These are phyloP conservation scores for Melanotaenia pygmaea DNA, from an alignment of 2,797 vertebrate species.

Conservation along the genomic window DNA sequence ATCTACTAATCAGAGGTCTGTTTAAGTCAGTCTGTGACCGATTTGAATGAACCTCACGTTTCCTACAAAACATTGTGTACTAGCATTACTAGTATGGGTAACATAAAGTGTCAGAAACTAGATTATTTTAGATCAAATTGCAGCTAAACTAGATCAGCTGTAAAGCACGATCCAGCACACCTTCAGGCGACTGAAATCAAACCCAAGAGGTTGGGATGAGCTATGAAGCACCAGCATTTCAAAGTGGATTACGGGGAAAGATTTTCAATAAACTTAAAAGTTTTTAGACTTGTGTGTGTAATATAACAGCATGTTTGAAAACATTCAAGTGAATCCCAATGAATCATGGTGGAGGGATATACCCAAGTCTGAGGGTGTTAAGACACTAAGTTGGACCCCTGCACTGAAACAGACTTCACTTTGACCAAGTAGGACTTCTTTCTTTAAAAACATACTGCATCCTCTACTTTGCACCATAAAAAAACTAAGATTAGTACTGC, in stretches of 20 bases:
- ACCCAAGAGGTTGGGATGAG: neutral
- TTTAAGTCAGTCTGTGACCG: neutral
- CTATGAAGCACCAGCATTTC: neutral
- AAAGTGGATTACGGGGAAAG: neutral
- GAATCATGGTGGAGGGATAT: neutral
- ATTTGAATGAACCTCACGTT: too few species aligned
- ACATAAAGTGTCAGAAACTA: neutral
- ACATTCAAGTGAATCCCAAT: neutral
- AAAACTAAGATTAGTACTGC: neutral
- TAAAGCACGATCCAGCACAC: neutral
- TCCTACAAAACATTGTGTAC: too few species aligned
- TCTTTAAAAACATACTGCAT: neutral
- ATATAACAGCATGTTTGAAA: neutral
- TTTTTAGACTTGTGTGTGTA: neutral
- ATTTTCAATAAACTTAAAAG: neutral
- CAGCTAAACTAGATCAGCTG: neutral
- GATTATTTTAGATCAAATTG: neutral
- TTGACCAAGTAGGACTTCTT: neutral
- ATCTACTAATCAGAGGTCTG: neutral
- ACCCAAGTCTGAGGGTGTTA: too few species aligned
- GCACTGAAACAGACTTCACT: too few species aligned
- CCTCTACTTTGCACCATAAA: neutral
- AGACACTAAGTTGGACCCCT: too few species aligned
- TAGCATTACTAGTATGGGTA: too few species aligned
- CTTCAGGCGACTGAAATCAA: neutral